These are phyloP conservation scores for Pollenia amentaria DNA, from an alignment of 2,888 invertebrate genomes.

Conservation along the genomic window DNA sequence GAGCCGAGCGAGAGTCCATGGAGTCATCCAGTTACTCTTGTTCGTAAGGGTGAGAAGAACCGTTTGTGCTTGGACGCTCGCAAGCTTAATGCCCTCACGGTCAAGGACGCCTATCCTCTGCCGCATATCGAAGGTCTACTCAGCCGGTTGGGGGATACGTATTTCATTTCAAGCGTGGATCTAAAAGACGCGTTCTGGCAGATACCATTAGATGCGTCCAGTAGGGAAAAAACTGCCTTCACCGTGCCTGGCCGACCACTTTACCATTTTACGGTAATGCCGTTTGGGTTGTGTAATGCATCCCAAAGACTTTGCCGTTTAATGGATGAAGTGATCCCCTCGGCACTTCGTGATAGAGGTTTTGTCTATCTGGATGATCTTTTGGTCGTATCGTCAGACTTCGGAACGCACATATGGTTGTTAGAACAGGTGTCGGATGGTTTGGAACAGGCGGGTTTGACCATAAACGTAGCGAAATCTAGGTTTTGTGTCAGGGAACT, in stretches of 20 bases:
- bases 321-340: conserved; percentile 16
- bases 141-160: conserved; percentile 39
- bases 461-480: too few relatives aligned
- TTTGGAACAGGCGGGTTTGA: not conserved
- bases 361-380: conserved; percentile 23
- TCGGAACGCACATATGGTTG: not conserved
- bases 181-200: not conserved
- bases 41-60: conserved; percentile 29
- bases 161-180: not conserved
- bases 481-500: too few relatives aligned
- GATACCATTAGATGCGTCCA: not conserved
- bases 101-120: conserved; percentile 54
- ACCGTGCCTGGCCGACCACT: not conserved
- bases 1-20: conserved; percentile 31
- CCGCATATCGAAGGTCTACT: conserved; percentile 33
- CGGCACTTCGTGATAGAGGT: conserved; percentile 17
- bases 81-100: conserved; percentile 30
- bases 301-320: not conserved
- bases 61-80: conserved; percentile 37
- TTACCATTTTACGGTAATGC: not conserved
- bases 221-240: not conserved
- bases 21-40: conserved; percentile 44
- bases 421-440: not conserved
- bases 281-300: not conserved
- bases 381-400: conserved; percentile 12